Evolutionary conservation across 2,113 vertebrate species (phyloP), one percentile per base, ranked within the genome.

Genomic region (Xiphias gladius): DNA sequence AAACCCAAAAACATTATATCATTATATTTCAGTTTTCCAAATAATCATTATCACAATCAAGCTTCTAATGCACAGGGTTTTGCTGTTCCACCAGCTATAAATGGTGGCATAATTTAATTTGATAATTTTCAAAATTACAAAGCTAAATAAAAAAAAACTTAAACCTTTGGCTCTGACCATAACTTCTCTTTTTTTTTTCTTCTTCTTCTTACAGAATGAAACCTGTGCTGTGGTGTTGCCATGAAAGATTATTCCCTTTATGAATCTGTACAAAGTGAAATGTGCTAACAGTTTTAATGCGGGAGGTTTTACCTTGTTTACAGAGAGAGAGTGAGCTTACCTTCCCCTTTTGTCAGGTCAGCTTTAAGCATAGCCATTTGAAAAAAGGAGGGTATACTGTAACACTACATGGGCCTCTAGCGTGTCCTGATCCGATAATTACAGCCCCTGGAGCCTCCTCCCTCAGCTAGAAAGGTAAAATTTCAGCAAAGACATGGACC

Each of bases 401-500:
- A 67, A 67, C 73, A 16, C 72, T 65, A 22, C 37, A 72, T 80
- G 73, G 62, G 39, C 58, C 64, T 74, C 20, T 46, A 2, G 70
- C 59, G 54, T 26, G 50, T 79, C 57, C 57, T 28, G 32, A 77
- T 68, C 75, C 62, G 62, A 79, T 85, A 22, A 80, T 79, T 62
- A 57, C 50, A 69, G 14, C 71, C 16, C 50, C 16, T 11, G 48
- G 35, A 61, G 52, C 30, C 64, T 80, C 52, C 54, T 67, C 54
- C 11, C 24, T 70, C 52, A 30, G 24, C 16, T 35, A 11, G 16
- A 62, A 28, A 68, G 67, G 20, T 62, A 30, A 8, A 17, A 22
- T 67, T 67, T 73, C 24, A 26, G 57, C 7, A 35, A 63, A 46
- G 64, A 28, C 61, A 94, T 94, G 94, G 94, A 94, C n/a, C 88